Conservation (phyloP, 2,113 vertebrate genomes). For the Sus scrofa region DNA sequence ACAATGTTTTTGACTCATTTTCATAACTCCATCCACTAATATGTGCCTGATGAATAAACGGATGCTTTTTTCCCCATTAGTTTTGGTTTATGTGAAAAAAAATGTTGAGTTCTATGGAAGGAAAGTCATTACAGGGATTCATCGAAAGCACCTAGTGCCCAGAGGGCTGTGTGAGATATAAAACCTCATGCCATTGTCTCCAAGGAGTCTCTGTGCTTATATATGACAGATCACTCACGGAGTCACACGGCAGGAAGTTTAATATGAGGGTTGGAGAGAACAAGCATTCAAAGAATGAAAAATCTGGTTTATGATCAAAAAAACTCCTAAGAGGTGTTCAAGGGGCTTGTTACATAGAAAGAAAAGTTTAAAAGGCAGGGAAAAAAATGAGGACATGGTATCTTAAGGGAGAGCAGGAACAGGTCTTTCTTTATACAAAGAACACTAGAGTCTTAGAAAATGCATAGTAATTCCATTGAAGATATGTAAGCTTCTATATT, state of each 20-base stretch:
- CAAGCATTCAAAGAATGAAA: constrained; percentile 78
- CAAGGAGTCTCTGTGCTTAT: constrained; percentile 65
- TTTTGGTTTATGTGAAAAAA: constrained; percentile 63
- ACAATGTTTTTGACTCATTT: background rate
- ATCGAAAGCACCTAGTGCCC: constrained; percentile 70
- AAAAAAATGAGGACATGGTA: constrained; percentile 80
- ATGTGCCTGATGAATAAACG: background rate
- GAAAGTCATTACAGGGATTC: constrained; percentile 63
- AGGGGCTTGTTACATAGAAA: constrained; percentile 76
- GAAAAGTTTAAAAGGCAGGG: constrained; percentile 76
- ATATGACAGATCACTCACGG: constrained; percentile 65
- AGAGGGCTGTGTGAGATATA: constrained; percentile 53
- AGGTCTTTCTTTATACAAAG: constrained; percentile 71
- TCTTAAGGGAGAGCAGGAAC: constrained; percentile 76
- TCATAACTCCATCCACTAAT: background rate
- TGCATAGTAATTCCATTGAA: constrained; percentile 74
- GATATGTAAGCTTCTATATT: constrained; percentile 73
- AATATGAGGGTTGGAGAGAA: constrained; percentile 77
- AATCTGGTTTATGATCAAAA: constrained; percentile 76
- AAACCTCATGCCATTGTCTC: constrained; percentile 62
- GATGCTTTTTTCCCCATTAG: constrained; percentile 34
- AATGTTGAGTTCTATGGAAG: constrained; percentile 26
- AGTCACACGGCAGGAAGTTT: constrained; percentile 71
- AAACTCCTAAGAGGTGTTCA: constrained; percentile 78
- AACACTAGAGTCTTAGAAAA: constrained; percentile 73